Percentiles rank a stretch among this genome's conserved stretches.
phyloP scores from a whole-genome alignment of 2,797 vertebrate genomes.

The Pangasius sanitwongsei region DNA sequence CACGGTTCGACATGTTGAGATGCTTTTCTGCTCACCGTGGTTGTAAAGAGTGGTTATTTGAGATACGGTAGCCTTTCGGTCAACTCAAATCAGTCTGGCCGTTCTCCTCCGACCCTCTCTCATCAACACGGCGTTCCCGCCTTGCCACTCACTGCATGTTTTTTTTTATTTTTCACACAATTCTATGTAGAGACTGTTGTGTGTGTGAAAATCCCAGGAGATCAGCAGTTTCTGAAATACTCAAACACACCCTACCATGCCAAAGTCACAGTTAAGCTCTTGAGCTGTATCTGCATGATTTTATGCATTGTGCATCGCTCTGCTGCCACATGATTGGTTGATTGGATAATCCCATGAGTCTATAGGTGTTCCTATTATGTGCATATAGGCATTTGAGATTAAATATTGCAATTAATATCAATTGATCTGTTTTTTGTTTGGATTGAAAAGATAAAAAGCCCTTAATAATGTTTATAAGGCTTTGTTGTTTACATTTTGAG shows the following conservation, averaged over 20 bases:
- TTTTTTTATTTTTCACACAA: not conserved
- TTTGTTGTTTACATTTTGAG: not conserved
- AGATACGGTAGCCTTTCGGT: not conserved
- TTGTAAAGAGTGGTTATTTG: not conserved
- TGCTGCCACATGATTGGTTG: not conserved
- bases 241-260: not conserved
- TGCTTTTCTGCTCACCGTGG: not conserved
- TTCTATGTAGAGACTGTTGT: not conserved
- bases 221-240: not conserved
- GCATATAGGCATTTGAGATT: not conserved
- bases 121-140: too few relatives aligned
- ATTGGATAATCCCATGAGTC: not conserved
- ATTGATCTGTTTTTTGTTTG: not conserved
- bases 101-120: not conserved
- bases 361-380: not conserved
- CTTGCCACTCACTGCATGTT: not conserved
- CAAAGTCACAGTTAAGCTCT: not conserved
- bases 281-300: not conserved
- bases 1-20: not conserved
- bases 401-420: not conserved
- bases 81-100: not conserved
- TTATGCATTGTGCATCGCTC: not conserved
- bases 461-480: not conserved
- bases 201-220: not conserved
- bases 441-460: not conserved